phyloP scores from a whole-genome alignment of 2,797 vertebrate species.

The Myoxocephalus aenaeus region DNA sequence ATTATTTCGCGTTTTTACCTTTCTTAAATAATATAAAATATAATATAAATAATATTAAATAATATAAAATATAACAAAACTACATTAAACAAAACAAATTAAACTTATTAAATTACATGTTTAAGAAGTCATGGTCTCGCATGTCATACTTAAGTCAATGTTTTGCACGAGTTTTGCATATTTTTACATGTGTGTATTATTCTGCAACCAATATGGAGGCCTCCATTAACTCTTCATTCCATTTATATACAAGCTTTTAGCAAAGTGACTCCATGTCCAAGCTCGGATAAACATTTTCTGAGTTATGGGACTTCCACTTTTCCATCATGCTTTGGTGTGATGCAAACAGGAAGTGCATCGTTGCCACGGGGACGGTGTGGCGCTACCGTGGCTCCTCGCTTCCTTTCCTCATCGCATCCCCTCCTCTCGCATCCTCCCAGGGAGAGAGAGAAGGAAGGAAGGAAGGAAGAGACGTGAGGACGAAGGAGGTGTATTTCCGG shows the following conservation, averaged over 20 bases:
- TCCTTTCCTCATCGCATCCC: neutral
- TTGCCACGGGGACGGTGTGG: constrained; percentile 3
- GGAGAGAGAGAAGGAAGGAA: too few relatives aligned
- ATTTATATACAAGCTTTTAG: neutral
- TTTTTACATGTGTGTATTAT: neutral
- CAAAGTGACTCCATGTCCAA: too few relatives aligned
- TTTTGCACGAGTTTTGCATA: neutral
- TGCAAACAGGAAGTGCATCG: neutral
- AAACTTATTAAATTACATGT: neutral
- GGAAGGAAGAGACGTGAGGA: too few relatives aligned
- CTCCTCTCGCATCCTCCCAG: too few relatives aligned
- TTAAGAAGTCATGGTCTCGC: neutral
- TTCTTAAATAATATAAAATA: too few relatives aligned
- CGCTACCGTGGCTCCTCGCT: neutral
- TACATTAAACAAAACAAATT: too few relatives aligned
- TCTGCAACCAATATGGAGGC: neutral
- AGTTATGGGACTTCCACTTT: neutral
- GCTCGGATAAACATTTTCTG: neutral
- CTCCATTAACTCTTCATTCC: neutral
- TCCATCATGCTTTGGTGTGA: neutral
- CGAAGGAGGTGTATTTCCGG: too few relatives aligned
- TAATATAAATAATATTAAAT: too few relatives aligned
- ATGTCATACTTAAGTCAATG: neutral
- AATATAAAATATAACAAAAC: too few relatives aligned
- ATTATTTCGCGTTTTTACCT: too few relatives aligned